Evolutionary conservation across 2,888 invertebrate genomes (phyloP), one percentile per base, ranked within the genome.

Genomic region (Troilus luridus): DNA sequence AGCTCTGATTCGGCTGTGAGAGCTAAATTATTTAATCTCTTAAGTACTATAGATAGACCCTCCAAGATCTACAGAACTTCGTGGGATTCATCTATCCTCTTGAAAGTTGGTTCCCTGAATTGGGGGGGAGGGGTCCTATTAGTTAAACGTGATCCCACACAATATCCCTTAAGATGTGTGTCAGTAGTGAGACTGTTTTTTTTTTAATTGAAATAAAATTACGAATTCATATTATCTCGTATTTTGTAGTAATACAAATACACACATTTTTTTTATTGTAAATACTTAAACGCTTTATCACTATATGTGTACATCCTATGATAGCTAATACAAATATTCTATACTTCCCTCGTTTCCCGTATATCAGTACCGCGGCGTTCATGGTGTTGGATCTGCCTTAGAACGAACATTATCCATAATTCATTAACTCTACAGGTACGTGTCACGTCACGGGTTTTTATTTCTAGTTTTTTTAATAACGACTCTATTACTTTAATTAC

Each of bases 341-440:
- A 27, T 17, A 7, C 12, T 7, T 41, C 17, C 19, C 7, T 41
- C 21, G 17, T 8, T 77, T 14, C 72, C 41, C 41, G 72, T 17
- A 41, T 8, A 12, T 77, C 17, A 27, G 72, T 19, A 24, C 41
- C 27, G 41, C 7, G 8, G 6, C 41, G 41, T 27, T 77, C 8
- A 77, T 27, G 72, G 27, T 77, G 8, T 2, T 27, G 72, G 27
- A 41, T 77, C 9, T 27, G 8, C 72, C 72, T 77, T 0, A 77
- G 17, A 27, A 77, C 24, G 12, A 67, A 67, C 27, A 77, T 9
- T 77, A 77, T 77, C 72, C 72, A 77, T 77, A 77, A 77, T 77
- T 77, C 72, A 77, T 77, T 19, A 17, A 5, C 27, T 8, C 41
- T 41, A 41, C 41, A 77, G 14, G 7, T 8, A 41, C 72, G 0